Evolutionary conservation across 2,888 invertebrate species (phyloP).

Genomic region (Lasioglossum calceatum): DNA sequence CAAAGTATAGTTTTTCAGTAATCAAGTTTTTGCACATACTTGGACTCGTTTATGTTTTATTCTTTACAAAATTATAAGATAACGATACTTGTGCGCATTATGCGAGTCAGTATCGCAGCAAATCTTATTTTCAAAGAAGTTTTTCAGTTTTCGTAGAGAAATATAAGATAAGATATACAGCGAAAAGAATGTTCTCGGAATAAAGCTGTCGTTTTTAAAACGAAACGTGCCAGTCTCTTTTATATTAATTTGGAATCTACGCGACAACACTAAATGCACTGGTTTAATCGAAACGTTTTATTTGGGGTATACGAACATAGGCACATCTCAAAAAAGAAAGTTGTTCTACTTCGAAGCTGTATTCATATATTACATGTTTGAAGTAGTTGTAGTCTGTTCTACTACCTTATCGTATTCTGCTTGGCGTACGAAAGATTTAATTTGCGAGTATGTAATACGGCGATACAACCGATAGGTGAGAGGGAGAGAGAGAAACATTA

Average conservation of each 20-base stretch:
- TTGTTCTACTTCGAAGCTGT: slow-evolving; percentile 27
- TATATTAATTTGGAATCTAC: slow-evolving; percentile 13
- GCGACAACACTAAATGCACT: slow-evolving; percentile 20
- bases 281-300: slow-evolving; percentile 35
- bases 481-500: neutral
- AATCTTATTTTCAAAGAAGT: slow-evolving; percentile 44
- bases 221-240: slow-evolving; percentile 17
- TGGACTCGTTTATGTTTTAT: slow-evolving; percentile 38
- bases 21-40: slow-evolving; percentile 49
- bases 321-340: slow-evolving; percentile 64
- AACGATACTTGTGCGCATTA: slow-evolving; percentile 58
- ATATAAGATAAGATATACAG: neutral
- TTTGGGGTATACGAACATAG: slow-evolving; percentile 52
- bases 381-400: slow-evolving; percentile 21
- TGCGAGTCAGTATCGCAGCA: slow-evolving; percentile 67
- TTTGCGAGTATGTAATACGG: slow-evolving; percentile 14
- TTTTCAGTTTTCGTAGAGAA: slow-evolving; percentile 26
- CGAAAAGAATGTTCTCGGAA: slow-evolving; percentile 19
- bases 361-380: neutral
- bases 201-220: slow-evolving; percentile 12
- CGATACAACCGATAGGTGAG: neutral
- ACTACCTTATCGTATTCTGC: slow-evolving; percentile 30
- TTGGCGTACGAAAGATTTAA: slow-evolving; percentile 19
- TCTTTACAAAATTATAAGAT: slow-evolving; percentile 37
- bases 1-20: slow-evolving; percentile 46